Base-by-base conservation (phyloP, 2,888 invertebrate genomes). In the Caenorhabditis panamensis region DNA sequence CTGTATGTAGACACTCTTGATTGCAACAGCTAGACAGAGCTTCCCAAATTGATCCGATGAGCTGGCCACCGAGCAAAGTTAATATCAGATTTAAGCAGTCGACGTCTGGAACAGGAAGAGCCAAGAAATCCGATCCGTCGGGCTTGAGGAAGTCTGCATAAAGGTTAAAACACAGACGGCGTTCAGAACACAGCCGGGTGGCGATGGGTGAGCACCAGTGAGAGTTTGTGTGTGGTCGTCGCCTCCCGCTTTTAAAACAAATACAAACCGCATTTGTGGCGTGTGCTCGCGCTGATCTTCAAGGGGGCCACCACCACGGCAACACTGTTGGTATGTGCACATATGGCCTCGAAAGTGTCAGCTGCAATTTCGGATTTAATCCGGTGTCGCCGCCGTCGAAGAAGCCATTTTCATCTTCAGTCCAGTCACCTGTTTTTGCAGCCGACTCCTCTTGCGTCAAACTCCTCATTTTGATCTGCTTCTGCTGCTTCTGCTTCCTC, bases 261-360 rank as follows among this genome's bases (percentile, higher is more conserved):
- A 75, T 75, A 75, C 75, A 75, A 75, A 75, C 66, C 75, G 75
- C 75, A 59, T 61, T 75, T 64, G 72, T 69, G 67, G 56, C 49
- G 47, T n/a, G n/a, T 73, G 75, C 75, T 75, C 75, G 75, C 75
- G 75, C 75, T 75, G 66, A 75, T 75, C 75, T 75, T 75, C 66
- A 58, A 63, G 62, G 63, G 49, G 31, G 5, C 31, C 31, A 31
- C 9, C n/a, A n/a, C 62, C 41, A 24, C 54, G 41, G 26, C 59
- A 13, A 26, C 36, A 37, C 47, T 47, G 22, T 58, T 58, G 37
- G 56, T 44, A 54, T 63, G 63, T 64, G 54, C 72, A 53, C 69
- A 71, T 68, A 58, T 62, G 69, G 62, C 69, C 31, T 6, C 51
- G 63, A 47, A 47, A 58, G 28, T 54, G 53, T 63, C 54, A 72